Percentiles rank a stretch among this genome's conserved stretches.
Conservation (phyloP, 1,140 invertebrate genomes). For the Philopotamus ludificatus region DNA sequence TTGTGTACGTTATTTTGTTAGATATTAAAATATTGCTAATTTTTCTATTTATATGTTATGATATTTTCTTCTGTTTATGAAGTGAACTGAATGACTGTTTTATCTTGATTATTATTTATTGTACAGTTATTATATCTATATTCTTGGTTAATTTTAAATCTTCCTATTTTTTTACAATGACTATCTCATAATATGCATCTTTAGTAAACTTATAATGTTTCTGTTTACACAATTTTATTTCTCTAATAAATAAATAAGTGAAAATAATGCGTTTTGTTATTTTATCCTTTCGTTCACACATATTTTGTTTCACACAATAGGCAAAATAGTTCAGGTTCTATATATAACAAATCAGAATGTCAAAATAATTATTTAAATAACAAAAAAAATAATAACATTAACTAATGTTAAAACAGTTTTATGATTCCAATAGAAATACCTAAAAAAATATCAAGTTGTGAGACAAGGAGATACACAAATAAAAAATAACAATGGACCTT, state of each 20-base stretch:
- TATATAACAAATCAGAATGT: too few species aligned
- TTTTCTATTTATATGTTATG: neutral
- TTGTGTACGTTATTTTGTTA: neutral
- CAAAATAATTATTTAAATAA: too few species aligned
- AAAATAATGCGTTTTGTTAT: too few species aligned
- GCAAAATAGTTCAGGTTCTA: too few species aligned
- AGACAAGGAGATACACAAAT: too few species aligned
- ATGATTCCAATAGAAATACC: too few species aligned
- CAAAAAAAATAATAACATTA: too few species aligned
- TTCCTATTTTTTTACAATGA: slow-evolving; percentile 41
- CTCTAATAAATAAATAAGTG: slow-evolving; percentile 41
- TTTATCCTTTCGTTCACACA: too few species aligned
- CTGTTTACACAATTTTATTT: slow-evolving; percentile 43
- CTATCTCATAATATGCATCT: slow-evolving; percentile 41
- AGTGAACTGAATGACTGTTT: slow-evolving; percentile 35
- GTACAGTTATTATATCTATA: slow-evolving; percentile 39
- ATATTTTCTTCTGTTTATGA: slow-evolving; percentile 15
- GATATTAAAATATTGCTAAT: neutral
- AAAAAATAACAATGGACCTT: too few species aligned
- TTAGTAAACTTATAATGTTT: slow-evolving; percentile 42
- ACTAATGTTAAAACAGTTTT: too few species aligned
- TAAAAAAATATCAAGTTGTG: too few species aligned
- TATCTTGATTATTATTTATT: slow-evolving; percentile 38
- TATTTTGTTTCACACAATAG: too few species aligned
- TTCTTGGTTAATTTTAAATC: slow-evolving; percentile 35